Evolutionary conservation across 1,140 invertebrate genomes (phyloP).

Genomic region (Teleogryllus occipitalis): DNA sequence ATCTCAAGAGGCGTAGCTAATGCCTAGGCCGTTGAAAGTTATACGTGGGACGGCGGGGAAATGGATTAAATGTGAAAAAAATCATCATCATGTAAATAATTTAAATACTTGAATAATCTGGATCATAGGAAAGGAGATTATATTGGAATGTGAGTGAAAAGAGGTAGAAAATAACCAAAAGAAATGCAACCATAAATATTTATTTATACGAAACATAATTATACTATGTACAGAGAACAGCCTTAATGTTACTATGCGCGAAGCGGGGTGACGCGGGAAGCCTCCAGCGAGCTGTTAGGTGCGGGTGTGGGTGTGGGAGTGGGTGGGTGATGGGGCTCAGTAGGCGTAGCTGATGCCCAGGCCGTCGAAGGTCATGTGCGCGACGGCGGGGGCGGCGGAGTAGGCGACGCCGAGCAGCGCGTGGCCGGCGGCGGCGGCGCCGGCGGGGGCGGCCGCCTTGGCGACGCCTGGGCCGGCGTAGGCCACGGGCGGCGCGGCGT

Average conservation of each 20-base stretch:
- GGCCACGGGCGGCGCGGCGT: conserved; percentile 24
- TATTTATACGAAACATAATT: neutral
- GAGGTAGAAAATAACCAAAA: neutral
- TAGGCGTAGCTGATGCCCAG: conserved; percentile 43
- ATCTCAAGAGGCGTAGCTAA: no score
- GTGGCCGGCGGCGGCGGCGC: conserved; percentile 9
- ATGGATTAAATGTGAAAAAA: no score
- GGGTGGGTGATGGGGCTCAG: neutral
- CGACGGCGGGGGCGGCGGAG: conserved; percentile 53
- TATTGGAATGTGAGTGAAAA: neutral
- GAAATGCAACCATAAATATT: neutral
- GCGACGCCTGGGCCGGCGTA: conserved; percentile 26
- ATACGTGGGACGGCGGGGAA: no score
- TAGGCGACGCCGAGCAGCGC: conserved; percentile 42
- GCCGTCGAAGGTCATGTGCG: conserved; percentile 53
- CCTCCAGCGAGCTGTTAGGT: neutral
- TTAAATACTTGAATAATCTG: no score
- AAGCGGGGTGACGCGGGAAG: no score
- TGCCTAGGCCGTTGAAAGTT: no score
- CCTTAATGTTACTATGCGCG: no score
- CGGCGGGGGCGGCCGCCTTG: conserved; percentile 23
- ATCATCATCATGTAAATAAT: no score
- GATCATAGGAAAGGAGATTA: no score
- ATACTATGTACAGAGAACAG: no score
- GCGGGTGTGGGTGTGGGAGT: neutral